A percentile compares a stretch with the other conserved stretches of the same genome.
These are phyloP conservation scores for Myrmophylax atrothorax DNA, from an alignment of 2,113 vertebrate genomes.

Conservation along the genomic window DNA sequence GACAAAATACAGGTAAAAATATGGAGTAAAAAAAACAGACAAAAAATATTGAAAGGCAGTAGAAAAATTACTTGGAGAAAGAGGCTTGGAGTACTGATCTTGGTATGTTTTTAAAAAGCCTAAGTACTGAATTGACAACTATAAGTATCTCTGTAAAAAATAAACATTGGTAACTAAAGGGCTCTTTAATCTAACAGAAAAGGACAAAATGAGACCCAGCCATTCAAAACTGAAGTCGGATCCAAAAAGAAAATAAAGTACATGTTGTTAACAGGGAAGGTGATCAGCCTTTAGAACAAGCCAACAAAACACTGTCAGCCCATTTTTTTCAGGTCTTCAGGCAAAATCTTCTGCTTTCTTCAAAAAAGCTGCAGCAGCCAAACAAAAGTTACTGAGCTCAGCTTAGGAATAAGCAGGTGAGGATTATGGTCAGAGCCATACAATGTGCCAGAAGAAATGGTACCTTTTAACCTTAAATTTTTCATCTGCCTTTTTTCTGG, in stretches of 20 bases:
- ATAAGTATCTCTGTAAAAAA: neutral
- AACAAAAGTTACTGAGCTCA: neutral
- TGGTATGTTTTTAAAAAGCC: neutral
- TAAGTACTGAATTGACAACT: neutral
- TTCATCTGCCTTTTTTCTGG: neutral
- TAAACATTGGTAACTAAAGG: neutral
- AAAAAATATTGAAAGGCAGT: neutral
- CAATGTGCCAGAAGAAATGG: neutral
- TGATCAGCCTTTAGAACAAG: neutral
- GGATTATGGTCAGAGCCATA: neutral
- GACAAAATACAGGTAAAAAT: slow-evolving; percentile 14
- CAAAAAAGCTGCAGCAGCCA: neutral
- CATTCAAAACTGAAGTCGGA: neutral
- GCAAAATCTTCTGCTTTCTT: neutral
- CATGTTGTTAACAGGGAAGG: neutral
- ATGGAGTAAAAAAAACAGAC: neutral
- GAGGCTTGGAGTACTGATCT: neutral
- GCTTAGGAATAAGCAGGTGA: neutral
- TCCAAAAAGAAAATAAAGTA: neutral
- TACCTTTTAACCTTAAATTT: neutral
- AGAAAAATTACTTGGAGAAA: slow-evolving; percentile 1
- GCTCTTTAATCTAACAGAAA: neutral
- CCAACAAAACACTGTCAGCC: neutral
- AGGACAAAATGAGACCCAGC: neutral
- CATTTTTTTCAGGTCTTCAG: neutral